Base-by-base conservation (phyloP, 2,113 vertebrate genomes). In the Geothlypis trichas region DNA sequence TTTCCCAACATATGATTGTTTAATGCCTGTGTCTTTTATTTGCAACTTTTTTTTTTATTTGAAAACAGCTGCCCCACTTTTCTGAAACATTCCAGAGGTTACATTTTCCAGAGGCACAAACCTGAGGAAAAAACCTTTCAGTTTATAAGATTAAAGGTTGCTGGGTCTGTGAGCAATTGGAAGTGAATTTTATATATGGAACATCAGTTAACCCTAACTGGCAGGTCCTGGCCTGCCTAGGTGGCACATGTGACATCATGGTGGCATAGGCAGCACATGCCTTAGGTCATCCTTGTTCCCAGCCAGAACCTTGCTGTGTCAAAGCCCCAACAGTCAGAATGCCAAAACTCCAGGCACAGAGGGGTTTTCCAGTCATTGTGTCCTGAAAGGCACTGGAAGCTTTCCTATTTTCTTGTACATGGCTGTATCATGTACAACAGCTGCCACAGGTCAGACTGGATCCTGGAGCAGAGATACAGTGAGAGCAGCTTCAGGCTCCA, bases 231-330 rank as follows among this genome's bases (percentile, higher is more conserved):
- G 16, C 55, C 9, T 41, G 17, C 42, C 54, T 49, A 15, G 37
- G 11, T 41, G 35, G 20, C 3, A 78, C 13, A 8, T 22, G 14
- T 55, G 13, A 21, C 26, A 23, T 13, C 8, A 16, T 1, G 8
- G 8, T 76, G 72, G 9, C 27, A 47, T 0, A 1, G 8, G 3
- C 8, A 33, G 27, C 9, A 16, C 1, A 1, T 11, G 7, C 15
- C 47, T 92, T 33, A 19, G 47, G 18, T 46, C 15, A 47, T 63
- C 33, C 15, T 65, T 75, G 51, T 20, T 10, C 44, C 66, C 46
- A 57, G 2, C 16, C 15, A 72, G 46, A 35, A 27, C 44, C 41
- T 77, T 18, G 28, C 58, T 57, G 33, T 73, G 73, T 55, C 77
- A 84, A 67, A 93, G 33, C 4, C 11, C 23, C 51, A 46, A 26